phyloP scores from a whole-genome alignment of 2,113 vertebrate species.

The Centropus bengalensis region DNA sequence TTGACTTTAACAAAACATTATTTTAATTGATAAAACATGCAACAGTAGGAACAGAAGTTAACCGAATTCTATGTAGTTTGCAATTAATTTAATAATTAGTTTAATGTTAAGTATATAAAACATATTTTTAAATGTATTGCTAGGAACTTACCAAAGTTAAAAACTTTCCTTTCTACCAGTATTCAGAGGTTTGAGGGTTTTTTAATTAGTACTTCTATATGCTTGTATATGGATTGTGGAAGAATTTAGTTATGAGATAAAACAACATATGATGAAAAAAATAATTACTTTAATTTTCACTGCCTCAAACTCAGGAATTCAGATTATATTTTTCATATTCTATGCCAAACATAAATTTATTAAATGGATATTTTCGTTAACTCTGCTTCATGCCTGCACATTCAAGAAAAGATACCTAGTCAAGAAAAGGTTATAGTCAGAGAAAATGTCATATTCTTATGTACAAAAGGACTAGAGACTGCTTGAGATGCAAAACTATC shows the following conservation, averaged over 20 bases:
- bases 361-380: not conserved
- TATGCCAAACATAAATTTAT: not conserved
- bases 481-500: not conserved
- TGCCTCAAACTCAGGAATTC: not conserved
- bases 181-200: not conserved
- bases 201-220: not conserved
- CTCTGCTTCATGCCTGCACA: not conserved
- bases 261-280: not conserved
- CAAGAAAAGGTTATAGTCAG: not conserved
- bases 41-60: not conserved
- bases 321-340: not conserved
- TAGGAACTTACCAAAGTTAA: not conserved
- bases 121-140: not conserved
- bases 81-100: not conserved
- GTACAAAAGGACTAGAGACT: not conserved
- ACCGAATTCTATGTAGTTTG: not conserved
- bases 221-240: not conserved
- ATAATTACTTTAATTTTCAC: not conserved
- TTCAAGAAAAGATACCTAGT: not conserved
- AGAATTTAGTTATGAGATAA: not conserved
- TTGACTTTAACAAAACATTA: not conserved
- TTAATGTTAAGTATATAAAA: not conserved
- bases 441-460: not conserved
- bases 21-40: not conserved
- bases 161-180: not conserved